Base-by-base conservation (phyloP, 2,113 vertebrate species). In the Lichenostomus cassidix region DNA sequence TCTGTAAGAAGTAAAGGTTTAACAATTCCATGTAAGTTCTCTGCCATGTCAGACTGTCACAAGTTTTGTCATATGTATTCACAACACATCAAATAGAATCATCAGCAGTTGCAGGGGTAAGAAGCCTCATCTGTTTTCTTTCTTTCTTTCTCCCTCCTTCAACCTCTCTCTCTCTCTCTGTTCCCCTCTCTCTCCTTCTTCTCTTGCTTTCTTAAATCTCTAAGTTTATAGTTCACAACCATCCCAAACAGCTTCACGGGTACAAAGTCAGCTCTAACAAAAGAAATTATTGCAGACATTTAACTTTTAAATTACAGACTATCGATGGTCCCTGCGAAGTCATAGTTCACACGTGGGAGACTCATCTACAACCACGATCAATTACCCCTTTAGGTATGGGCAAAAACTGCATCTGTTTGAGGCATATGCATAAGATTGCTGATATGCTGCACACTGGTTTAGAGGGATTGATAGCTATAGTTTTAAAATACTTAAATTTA, bases 321-420 rank as follows among this genome's bases (percentile, higher is more conserved):
- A 98, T 98, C 98, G 98, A 97, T 98, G 99, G 98, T 97, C 99
- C 99, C 98, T 98, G 98, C 97, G 99, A 99, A 98, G 99, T 99
- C 98, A 98, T 99, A 99, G 98, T 99, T 99, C 99, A 98, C 99
- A 98, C 97, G 98, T 99, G 99, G 99, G 99, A 99, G 99, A 99
- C 99, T 98, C 99, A 99, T 99, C 99, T 98, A 95, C 99, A 98
- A 90, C 98, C 99, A 98, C 99, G 99, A 98, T 98, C 98, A 98
- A 98, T 99, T 98, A 99, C 98, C 97, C 98, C 99, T 98, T 99
- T 99, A 99, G 99, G 99, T 99, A 99, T 98, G 98, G 98, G 97
- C 96, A 98, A 96, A 96, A 97, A 96, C 97, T 98, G 97, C 98
- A 97, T 98, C 98, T 98, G 94, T 98, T 98, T 98, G 97, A 98